These are phyloP conservation scores for Ophioderma brevispina DNA, from an alignment of 35 echinoderm and acorn worm genomes.

Conservation along the genomic window DNA sequence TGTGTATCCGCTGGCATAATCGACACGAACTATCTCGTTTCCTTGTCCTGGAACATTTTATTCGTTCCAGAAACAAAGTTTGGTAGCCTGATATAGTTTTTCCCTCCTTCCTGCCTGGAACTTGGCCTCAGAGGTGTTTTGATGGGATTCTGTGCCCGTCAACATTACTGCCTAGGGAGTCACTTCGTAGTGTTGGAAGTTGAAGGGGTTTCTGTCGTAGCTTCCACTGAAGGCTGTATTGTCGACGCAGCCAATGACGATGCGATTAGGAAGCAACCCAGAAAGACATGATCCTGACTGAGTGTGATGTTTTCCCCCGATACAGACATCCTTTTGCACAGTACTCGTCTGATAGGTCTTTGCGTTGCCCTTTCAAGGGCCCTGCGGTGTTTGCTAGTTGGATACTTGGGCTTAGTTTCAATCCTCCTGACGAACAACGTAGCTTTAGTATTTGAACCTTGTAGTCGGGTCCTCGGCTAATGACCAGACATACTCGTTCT, in stretches of 20 bases:
- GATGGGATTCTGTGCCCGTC: neutral
- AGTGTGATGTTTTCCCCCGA: neutral
- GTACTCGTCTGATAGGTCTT: constrained; percentile 1
- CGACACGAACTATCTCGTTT: constrained; percentile 28
- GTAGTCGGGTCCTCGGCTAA: too few species aligned
- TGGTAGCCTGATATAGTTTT: constrained; percentile 14
- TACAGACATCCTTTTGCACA: neutral
- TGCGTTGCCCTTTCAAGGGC: constrained; percentile 29
- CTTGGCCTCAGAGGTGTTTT: neutral
- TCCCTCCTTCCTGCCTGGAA: neutral
- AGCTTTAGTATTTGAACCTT: constrained; percentile 15
- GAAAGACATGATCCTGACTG: neutral
- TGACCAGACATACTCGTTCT: too few species aligned
- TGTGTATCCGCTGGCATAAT: constrained; percentile 49
- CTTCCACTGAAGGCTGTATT: constrained; percentile 1
- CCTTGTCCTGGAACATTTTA: constrained; percentile 54
- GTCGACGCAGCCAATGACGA: constrained; percentile 7
- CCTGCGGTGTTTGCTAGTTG: constrained; percentile 23
- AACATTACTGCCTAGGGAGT: neutral
- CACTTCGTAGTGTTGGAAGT: neutral
- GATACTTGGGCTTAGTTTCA: constrained; percentile 8
- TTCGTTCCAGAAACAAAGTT: constrained; percentile 57
- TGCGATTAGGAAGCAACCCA: neutral
- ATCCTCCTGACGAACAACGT: neutral
- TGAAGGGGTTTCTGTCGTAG: neutral